Evolutionary conservation across 2,113 vertebrate species (phyloP), one percentile per base, ranked within the genome.

Genomic region (Hucho hucho): DNA sequence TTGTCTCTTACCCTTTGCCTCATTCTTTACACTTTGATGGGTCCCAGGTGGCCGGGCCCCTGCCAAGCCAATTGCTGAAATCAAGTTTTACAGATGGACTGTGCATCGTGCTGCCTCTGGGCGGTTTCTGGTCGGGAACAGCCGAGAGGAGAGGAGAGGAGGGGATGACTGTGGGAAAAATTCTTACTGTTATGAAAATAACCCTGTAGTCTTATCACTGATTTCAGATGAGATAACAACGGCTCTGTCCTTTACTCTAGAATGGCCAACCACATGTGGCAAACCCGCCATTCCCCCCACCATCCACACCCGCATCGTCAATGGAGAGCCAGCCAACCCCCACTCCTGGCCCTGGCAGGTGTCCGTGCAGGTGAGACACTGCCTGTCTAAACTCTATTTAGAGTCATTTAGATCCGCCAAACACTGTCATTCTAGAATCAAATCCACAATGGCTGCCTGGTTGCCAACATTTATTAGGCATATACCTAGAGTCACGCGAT

Each of bases 331-430:
- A 16, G 93, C 93, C 79, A 86, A 1, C 69, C 79, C 92, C 6
- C 89, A 94, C 83, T 93, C 92, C 71, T 95, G 93, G 92, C 93
- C 91, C 65, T 94, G 93, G 92, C 93, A 95, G 70, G 93, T 93
- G 70, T 94, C 93, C 85, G 93, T 94, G 92, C 92, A 94, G 91
- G 92, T 93, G 86, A 82, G 77, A 70, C 32, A 58, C 43, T 16
- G 16, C n/a, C n/a, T 56, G 16, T 56, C 53, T 56, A 20, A 20
- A 56, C 58, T 22, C 58, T 43, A 43, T 43, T 61, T 20, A 61
- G n/a, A n/a, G 2, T 22, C n/a, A 61, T 16, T 61, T 53, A 49
- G 47, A 16, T 12, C 47, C 47, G 16, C 9, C 32, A 37, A 9
- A 43, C 49, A 18, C 49, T 16, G 13, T 53, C 18, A 53, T 43